phyloP scores from a whole-genome alignment of 2,797 vertebrate species.

The Lagorchestes hirsutus region DNA sequence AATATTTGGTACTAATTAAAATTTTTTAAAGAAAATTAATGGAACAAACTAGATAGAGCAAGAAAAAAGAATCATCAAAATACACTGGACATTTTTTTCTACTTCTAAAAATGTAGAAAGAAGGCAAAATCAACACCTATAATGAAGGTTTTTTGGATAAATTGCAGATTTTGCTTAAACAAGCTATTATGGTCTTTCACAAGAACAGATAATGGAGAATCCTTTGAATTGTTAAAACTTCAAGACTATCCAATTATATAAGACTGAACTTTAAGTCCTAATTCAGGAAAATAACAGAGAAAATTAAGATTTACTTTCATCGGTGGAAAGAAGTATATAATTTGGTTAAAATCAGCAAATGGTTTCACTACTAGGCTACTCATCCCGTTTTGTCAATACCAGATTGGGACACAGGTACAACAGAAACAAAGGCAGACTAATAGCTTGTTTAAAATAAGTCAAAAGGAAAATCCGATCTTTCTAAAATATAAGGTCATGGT shows the following conservation, averaged over 20 bases:
- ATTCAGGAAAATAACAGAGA: not conserved
- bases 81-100: not conserved
- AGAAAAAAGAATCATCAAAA: not conserved
- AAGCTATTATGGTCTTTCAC: not conserved
- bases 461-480: not conserved
- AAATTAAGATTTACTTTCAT: conserved; percentile 2
- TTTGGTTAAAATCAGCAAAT: not conserved
- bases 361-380: not conserved
- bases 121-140: not conserved
- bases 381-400: not conserved
- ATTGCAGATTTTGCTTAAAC: not conserved
- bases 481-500: not conserved
- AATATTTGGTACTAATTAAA: not conserved
- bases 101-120: not conserved
- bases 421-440: not conserved
- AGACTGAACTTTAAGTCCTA: not conserved
- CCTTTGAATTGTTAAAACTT: not conserved
- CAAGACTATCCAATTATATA: not conserved
- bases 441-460: not conserved
- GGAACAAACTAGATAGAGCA: not conserved
- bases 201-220: not conserved
- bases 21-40: not conserved
- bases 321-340: not conserved
- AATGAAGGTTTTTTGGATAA: not conserved
- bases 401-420: not conserved